A percentile compares a stretch with the other conserved stretches of the same genome.
These are phyloP conservation scores for Apus apus DNA, from an alignment of 2,113 vertebrate genomes.

Conservation along the genomic window DNA sequence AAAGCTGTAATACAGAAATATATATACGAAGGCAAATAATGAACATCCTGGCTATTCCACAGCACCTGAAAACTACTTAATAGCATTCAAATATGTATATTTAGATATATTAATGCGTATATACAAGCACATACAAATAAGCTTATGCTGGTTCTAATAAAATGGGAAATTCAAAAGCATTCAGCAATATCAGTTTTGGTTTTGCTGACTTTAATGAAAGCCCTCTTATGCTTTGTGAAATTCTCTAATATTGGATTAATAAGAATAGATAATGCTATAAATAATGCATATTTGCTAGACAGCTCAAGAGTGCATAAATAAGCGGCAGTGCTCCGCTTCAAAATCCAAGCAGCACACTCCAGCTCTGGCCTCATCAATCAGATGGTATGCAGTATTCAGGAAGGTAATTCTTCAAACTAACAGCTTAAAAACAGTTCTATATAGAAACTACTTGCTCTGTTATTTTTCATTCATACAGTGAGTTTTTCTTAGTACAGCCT, in stretches of 20 bases:
- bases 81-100: background rate
- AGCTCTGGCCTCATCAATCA: conserved; percentile 39
- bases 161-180: background rate
- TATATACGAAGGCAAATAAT: background rate
- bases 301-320: background rate
- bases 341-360: conserved; percentile 3
- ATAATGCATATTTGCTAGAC: background rate
- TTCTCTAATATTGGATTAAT: background rate
- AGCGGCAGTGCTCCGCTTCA: background rate
- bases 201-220: conserved; percentile 18
- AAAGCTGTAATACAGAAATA: background rate
- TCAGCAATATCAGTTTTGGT: background rate
- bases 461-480: conserved; percentile 41
- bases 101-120: background rate
- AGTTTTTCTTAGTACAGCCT: background rate
- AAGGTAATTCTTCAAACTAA: conserved; percentile 62
- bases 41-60: background rate
- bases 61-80: background rate
- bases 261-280: background rate
- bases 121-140: background rate
- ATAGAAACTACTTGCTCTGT: conserved; percentile 10
- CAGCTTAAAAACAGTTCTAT: conserved; percentile 39
- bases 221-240: background rate
- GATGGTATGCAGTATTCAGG: background rate
- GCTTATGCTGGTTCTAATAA: background rate